phyloP scores from a whole-genome alignment of 2,888 invertebrate species.

The Anodontia alba region DNA sequence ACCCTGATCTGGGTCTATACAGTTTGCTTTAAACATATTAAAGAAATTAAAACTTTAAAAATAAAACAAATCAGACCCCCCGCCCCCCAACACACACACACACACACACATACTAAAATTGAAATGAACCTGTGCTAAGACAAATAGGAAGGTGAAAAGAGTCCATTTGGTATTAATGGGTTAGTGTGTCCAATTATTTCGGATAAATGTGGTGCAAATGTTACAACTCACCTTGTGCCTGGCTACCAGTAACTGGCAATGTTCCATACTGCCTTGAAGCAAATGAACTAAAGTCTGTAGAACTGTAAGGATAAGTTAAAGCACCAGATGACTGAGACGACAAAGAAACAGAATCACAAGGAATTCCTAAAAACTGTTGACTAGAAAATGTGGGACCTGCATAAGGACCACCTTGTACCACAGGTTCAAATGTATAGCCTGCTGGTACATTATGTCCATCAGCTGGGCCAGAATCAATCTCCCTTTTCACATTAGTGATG shows the following conservation, averaged over 20 bases:
- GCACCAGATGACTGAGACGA: neutral
- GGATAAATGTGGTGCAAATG: no score
- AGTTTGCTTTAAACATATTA: no score
- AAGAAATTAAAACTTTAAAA: no score
- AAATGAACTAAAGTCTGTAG: neutral
- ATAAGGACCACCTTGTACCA: neutral
- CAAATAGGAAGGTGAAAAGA: no score
- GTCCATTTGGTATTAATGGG: no score
- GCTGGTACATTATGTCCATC: neutral
- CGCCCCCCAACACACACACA: no score
- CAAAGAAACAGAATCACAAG: neutral
- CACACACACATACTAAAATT: no score
- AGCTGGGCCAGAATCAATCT: neutral
- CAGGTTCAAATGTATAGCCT: neutral
- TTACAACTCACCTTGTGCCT: neutral
- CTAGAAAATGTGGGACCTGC: neutral
- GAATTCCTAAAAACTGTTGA: neutral
- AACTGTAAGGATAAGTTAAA: conserved; percentile 6
- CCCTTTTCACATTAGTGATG: neutral
- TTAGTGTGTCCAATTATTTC: no score
- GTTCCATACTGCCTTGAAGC: no score
- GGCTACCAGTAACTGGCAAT: neutral
- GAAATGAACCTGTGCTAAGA: no score
- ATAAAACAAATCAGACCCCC: no score
- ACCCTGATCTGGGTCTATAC: no score